Conservation (phyloP, 2,113 vertebrate species). For the Oceanites oceanicus region DNA sequence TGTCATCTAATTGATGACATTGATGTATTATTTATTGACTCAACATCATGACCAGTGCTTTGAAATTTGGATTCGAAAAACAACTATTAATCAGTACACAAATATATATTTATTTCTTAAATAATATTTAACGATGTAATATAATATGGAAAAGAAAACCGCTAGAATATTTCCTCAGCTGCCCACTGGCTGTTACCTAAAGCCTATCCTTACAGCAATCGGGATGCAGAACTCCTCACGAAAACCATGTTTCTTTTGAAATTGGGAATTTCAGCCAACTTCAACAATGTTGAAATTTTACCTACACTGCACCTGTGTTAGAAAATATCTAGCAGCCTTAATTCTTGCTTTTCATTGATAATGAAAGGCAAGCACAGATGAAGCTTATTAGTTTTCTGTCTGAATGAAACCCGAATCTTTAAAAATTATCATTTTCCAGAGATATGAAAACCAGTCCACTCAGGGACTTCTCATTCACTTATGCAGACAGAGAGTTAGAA, state of each 20-base stretch:
- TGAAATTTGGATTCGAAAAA: not conserved
- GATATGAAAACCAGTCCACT: not conserved
- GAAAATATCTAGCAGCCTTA: not conserved
- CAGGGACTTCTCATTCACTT: not conserved
- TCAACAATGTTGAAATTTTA: not conserved
- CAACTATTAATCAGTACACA: not conserved
- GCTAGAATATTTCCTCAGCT: not conserved
- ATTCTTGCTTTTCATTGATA: not conserved
- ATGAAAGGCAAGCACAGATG: not conserved
- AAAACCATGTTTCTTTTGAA: not conserved
- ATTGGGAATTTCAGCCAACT: not conserved
- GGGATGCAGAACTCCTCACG: not conserved
- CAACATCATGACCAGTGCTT: not conserved
- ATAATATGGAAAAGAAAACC: not conserved
- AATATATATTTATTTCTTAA: not conserved
- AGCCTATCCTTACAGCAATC: not conserved
- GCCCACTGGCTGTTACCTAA: not conserved
- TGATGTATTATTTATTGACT: not conserved
- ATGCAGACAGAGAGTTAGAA: not conserved
- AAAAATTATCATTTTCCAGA: not conserved
- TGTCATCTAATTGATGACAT: not conserved
- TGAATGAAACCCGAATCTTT: not conserved
- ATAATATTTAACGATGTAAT: not conserved
- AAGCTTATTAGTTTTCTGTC: not conserved
- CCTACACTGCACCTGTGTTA: not conserved